Conservation (phyloP, 1,140 invertebrate species). For the Calliphora vicina region DNA sequence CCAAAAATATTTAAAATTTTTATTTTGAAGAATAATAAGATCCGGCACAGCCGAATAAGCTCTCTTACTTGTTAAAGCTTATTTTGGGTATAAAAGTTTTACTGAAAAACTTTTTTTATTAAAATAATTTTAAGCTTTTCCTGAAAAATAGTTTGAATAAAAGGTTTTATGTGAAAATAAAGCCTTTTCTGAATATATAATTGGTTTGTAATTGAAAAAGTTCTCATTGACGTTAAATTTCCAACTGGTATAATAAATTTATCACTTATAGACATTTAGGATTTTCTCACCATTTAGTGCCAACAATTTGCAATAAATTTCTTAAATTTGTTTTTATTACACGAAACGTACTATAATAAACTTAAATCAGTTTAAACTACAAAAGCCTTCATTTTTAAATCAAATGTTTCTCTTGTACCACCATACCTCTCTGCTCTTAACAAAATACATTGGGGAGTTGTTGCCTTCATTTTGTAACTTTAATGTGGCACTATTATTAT, state of each 20-base stretch:
- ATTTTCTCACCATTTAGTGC: background rate
- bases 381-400: background rate
- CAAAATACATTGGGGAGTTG: background rate
- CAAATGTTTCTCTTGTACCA: background rate
- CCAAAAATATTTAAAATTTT: no score
- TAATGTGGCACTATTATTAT: slow-evolving; percentile 22
- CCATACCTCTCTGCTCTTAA: background rate
- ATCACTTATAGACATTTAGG: background rate
- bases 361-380: background rate
- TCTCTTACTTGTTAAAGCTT: no score
- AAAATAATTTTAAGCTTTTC: no score
- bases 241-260: background rate
- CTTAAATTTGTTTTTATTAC: background rate
- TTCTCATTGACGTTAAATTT: no score
- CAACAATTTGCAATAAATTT: slow-evolving; percentile 1
- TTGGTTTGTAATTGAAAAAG: no score
- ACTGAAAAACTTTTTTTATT: no score
- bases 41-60: no score
- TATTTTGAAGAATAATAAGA: no score
- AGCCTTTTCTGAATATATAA: no score
- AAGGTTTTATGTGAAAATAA: no score
- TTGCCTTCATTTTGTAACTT: slow-evolving; percentile 10
- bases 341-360: background rate
- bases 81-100: no score
- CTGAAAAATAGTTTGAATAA: no score